phyloP scores from a whole-genome alignment of 2,113 vertebrate species.

The Dascyllus trimaculatus region DNA sequence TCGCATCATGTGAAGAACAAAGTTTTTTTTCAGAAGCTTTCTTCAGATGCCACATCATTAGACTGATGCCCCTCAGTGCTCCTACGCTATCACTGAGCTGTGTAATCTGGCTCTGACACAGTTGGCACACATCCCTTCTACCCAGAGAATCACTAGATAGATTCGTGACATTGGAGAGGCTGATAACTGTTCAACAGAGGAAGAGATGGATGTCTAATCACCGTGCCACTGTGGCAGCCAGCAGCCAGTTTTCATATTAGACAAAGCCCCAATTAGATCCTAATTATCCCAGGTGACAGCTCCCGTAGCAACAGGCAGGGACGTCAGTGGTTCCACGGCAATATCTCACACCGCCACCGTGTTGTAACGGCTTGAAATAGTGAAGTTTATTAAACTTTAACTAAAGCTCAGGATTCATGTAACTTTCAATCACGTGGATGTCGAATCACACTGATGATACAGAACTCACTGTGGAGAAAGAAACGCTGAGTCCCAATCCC shows the following conservation, averaged over 20 bases:
- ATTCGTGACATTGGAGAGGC: slow-evolving; percentile 50
- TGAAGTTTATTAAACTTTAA: slow-evolving; percentile 24
- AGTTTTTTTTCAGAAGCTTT: slow-evolving; percentile 28
- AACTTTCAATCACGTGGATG: background rate
- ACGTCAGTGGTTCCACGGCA: slow-evolving; percentile 30
- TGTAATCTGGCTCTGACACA: slow-evolving; percentile 70
- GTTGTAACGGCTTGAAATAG: slow-evolving; percentile 25
- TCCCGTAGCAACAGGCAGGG: slow-evolving; percentile 52
- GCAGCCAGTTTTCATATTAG: slow-evolving; percentile 64
- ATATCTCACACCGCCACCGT: slow-evolving; percentile 10
- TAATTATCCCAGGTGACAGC: slow-evolving; percentile 57
- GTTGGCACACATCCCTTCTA: slow-evolving; percentile 56
- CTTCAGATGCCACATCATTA: slow-evolving; percentile 64
- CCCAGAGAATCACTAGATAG: slow-evolving; percentile 55
- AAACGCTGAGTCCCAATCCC: background rate
- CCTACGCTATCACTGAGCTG: slow-evolving; percentile 66
- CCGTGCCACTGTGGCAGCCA: slow-evolving; percentile 48
- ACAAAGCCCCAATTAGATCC: slow-evolving; percentile 62
- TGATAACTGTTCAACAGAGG: slow-evolving; percentile 64
- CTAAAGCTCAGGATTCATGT: background rate
- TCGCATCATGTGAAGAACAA: slow-evolving; percentile 25
- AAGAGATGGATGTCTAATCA: slow-evolving; percentile 61
- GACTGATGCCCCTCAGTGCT: slow-evolving; percentile 62
- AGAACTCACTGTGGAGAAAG: background rate
- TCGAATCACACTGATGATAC: background rate